Base-by-base conservation (phyloP, 2,797 vertebrate genomes). In the Sciurus carolinensis region DNA sequence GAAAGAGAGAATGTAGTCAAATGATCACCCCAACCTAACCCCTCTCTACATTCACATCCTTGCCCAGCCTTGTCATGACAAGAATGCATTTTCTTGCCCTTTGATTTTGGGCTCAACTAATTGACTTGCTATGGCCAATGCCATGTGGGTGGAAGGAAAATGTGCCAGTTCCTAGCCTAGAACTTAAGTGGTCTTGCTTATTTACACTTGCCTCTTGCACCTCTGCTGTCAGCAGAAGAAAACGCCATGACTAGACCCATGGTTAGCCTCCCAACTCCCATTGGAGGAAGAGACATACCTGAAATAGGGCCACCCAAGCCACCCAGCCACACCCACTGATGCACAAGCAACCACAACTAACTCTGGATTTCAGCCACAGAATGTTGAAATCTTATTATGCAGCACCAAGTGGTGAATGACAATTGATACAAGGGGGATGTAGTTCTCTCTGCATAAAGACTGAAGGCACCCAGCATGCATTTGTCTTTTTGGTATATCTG, bases 391-490 rank as follows among this genome's bases (percentile, higher is more conserved):
- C 15, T 57, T 57, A 18, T 47, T 26, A 8, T 13, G 5, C 0
- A 11, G 30, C 14, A 64, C 39, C 39, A 47, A 7, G 5, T 81
- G 44, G 15, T 33, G 85, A 59, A n/a, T 30, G 57, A 66, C 20
- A 67, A 59, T 24, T 22, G 62, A 57, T 18, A n/a, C 15, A 5
- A 0, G 9, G 28, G 28, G 11, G 1, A 33, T 8, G 33, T n/a
- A 76, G 30, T 9, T 2, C 8, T 62, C 15, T 50, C 79, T 76
- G 39, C 24, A 4, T 26, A 42, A 47, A 71, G 26, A 80, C 81
- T 20, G 13, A 59, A 77, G 20, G 4, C 47, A 7, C 26, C 26
- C 71, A 47, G n/a, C 24, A 22, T 7, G 28, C 24, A 22, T 13
- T 2, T 20, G 6, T 67, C 13, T 26, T 10, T 26, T 11, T 36